Percentiles rank a stretch among this genome's conserved stretches.
phyloP scores from a whole-genome alignment of 2,113 vertebrate species.

The Butorides virescens region DNA sequence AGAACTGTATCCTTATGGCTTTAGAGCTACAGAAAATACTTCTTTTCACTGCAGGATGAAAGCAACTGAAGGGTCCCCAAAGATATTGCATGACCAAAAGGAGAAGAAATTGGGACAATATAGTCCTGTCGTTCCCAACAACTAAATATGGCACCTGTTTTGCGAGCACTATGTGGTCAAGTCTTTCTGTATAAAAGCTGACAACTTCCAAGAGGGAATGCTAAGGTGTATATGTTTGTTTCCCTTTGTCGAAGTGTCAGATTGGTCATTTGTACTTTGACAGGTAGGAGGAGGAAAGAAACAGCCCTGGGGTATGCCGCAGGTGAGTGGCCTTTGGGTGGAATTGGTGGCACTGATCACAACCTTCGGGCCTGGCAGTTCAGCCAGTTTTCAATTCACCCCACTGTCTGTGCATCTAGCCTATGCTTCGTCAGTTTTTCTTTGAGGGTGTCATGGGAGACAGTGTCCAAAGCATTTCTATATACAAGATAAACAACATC shows the following conservation, averaged over 20 bases:
- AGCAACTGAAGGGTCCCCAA: background rate
- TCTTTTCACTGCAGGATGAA: background rate
- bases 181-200: background rate
- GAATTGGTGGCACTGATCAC: background rate
- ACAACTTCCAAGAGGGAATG: background rate
- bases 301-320: rapidly evolving
- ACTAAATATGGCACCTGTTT: background rate
- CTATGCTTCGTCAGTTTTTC: background rate
- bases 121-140: background rate
- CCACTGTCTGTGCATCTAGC: background rate
- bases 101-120: background rate
- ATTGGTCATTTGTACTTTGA: background rate
- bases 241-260: background rate
- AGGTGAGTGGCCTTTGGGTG: background rate
- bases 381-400: background rate
- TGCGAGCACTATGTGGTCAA: background rate
- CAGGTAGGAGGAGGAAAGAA: background rate
- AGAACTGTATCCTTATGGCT: background rate
- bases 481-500: background rate
- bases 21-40: background rate
- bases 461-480: background rate
- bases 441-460: background rate
- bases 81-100: background rate
- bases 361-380: background rate
- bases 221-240: background rate